A percentile compares a stretch with the other conserved stretches of the same genome.
Conservation (phyloP, 2,888 invertebrate genomes). For the Micoletzkya japonica region DNA sequence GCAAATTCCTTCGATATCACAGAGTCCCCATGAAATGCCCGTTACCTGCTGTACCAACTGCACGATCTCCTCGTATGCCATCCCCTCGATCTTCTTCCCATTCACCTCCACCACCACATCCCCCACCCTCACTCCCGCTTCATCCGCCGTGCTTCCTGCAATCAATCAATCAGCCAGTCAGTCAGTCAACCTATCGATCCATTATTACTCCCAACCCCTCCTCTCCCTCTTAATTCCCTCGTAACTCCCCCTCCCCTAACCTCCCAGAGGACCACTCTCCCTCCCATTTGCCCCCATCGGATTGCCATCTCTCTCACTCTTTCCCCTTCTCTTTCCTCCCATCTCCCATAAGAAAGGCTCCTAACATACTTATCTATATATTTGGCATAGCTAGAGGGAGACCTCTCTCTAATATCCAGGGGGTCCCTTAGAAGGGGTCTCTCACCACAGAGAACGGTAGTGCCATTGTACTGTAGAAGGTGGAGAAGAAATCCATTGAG, state of each 20-base stretch:
- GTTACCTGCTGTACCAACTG: constrained; percentile 90
- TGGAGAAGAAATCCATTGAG: constrained; percentile 24
- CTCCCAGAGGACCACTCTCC: not conserved
- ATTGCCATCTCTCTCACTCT: constrained; percentile 10
- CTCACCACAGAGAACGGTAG: not conserved
- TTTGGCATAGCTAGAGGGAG: too few relatives aligned
- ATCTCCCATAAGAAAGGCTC: not conserved
- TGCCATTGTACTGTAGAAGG: constrained; percentile 3
- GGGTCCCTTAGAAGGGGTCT: too few relatives aligned
- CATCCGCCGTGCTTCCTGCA: constrained; percentile 84
- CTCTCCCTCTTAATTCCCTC: too few relatives aligned
- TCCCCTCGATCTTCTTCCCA: constrained; percentile 86
- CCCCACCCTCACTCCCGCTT: constrained; percentile 86
- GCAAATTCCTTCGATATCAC: not conserved
- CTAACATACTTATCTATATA: too few relatives aligned
- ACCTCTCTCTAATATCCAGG: too few relatives aligned
- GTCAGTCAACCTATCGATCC: not conserved
- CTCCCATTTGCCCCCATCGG: not conserved
- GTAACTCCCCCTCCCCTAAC: not conserved
- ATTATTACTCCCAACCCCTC: not conserved
- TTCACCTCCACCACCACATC: constrained; percentile 98
- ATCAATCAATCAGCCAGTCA: not conserved
- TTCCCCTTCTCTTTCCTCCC: not conserved
- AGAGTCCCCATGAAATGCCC: not conserved
- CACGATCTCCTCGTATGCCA: constrained; percentile 87